A percentile compares a stretch with the other conserved stretches of the same genome.
phyloP scores from a whole-genome alignment of 1,140 invertebrate genomes.

The Colletes gigas region DNA sequence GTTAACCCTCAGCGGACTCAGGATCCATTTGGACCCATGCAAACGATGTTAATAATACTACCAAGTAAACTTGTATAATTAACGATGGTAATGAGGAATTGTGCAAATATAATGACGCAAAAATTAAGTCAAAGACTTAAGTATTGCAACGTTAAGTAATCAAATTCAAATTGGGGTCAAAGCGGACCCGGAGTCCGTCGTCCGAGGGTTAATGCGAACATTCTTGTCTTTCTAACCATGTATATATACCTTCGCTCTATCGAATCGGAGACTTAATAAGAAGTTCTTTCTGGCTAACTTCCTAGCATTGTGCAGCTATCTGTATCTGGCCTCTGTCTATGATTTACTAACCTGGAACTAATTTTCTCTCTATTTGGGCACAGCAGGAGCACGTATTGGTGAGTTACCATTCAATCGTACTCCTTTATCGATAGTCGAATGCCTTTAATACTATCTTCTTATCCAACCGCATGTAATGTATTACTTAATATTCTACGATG shows the following conservation, averaged over 20 bases:
- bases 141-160: too few relatives aligned
- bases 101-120: too few relatives aligned
- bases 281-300: constrained; percentile 38
- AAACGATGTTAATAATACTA: too few relatives aligned
- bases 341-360: constrained; percentile 74
- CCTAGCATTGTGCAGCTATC: constrained; percentile 41
- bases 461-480: too few relatives aligned
- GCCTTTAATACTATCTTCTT: not conserved
- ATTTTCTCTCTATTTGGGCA: constrained; percentile 75
- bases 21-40: too few relatives aligned
- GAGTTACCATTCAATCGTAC: constrained; percentile 66
- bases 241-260: not conserved
- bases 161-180: too few relatives aligned
- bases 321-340: constrained; percentile 63
- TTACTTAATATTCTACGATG: not conserved
- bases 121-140: too few relatives aligned
- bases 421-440: not conserved
- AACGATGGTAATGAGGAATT: too few relatives aligned
- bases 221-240: not conserved
- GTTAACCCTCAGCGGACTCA: too few relatives aligned
- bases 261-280: constrained; percentile 14
- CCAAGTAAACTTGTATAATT: too few relatives aligned
- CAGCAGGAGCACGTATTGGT: constrained; percentile 80
- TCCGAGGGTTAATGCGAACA: too few relatives aligned
- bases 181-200: too few relatives aligned